These are phyloP conservation scores for Scaeva pyrastri DNA, from an alignment of 2,888 invertebrate species.

Conservation along the genomic window DNA sequence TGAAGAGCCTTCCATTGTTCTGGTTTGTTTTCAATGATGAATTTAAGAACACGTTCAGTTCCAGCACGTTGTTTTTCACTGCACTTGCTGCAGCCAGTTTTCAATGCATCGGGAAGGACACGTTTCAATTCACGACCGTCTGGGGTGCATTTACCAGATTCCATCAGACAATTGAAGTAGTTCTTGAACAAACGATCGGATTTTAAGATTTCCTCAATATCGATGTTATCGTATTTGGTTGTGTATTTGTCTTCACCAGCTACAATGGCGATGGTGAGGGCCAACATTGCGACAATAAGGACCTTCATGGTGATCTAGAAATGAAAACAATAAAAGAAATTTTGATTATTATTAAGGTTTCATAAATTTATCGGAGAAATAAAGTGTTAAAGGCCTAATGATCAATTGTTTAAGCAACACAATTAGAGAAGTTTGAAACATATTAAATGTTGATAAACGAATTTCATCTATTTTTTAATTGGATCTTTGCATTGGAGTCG, in stretches of 20 bases:
- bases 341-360: neutral
- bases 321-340: neutral
- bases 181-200: conserved; percentile 87
- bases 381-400: no score
- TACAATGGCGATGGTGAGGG: conserved; percentile 82
- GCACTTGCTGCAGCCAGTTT: conserved; percentile 88
- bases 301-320: conserved; percentile 83
- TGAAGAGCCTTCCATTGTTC: conserved; percentile 87
- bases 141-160: conserved; percentile 87
- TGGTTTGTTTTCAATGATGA: conserved; percentile 87
- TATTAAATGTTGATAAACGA: no score
- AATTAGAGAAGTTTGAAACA: no score
- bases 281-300: conserved; percentile 83
- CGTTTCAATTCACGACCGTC: conserved; percentile 89
- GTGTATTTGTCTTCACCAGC: conserved; percentile 85
- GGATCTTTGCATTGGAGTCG: no score
- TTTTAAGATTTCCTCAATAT: conserved; percentile 87
- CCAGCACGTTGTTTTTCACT: conserved; percentile 87
- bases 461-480: no score
- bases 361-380: no score
- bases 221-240: conserved; percentile 88
- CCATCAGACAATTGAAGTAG: conserved; percentile 88
- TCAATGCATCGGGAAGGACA: conserved; percentile 89
- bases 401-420: no score
- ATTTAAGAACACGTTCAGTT: conserved; percentile 87